phyloP scores from a whole-genome alignment of 2,113 vertebrate species.

The Notarius quadriscutis region DNA sequence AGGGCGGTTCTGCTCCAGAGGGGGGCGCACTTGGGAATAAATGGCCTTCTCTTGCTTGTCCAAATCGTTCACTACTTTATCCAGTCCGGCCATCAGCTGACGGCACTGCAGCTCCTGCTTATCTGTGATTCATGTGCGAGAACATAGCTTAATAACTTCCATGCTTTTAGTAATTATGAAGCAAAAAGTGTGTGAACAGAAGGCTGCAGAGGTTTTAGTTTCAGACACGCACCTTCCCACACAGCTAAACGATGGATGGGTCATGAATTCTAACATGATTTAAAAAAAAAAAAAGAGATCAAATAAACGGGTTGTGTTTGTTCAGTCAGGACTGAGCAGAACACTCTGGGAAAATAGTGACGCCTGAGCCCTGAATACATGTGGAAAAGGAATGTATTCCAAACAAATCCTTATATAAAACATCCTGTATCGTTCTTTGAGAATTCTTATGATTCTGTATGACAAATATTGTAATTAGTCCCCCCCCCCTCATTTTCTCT shows the following conservation, averaged over 20 bases:
- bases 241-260: neutral
- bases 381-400: neutral
- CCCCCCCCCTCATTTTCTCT: neutral
- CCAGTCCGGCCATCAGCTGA: slow-evolving; percentile 88
- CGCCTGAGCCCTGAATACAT: neutral
- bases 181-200: neutral
- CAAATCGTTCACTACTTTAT: slow-evolving; percentile 84
- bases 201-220: neutral
- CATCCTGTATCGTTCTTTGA: too few relatives aligned
- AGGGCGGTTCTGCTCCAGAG: slow-evolving; percentile 84
- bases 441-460: neutral
- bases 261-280: neutral
- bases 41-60: slow-evolving; percentile 91
- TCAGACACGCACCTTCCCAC: too few relatives aligned
- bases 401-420: neutral
- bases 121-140: slow-evolving; percentile 66
- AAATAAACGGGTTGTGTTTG: neutral
- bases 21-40: slow-evolving; percentile 80
- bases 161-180: neutral
- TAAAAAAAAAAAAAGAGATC: neutral
- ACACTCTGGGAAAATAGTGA: neutral
- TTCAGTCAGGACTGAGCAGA: neutral
- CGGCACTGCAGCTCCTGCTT: slow-evolving; percentile 85
- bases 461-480: neutral
- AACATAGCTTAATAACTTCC: too few relatives aligned